A percentile compares a stretch with the other conserved stretches of the same genome.
phyloP scores from a whole-genome alignment of 2,797 vertebrate species.

The Eulemur mongoz region DNA sequence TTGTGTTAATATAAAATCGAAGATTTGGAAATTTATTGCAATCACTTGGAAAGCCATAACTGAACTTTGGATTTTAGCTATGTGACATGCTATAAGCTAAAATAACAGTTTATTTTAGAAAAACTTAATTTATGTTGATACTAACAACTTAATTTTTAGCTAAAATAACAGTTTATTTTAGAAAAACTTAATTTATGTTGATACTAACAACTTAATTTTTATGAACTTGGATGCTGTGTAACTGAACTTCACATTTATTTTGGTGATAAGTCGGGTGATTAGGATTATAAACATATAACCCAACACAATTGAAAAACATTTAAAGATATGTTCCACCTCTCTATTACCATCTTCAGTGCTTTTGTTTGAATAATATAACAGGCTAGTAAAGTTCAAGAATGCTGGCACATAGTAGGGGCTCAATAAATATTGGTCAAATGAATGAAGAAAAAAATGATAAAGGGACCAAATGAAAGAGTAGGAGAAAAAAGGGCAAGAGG shows the following conservation, averaged over 20 bases:
- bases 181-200: background rate
- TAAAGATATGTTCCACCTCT: background rate
- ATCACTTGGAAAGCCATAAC: background rate
- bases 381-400: background rate
- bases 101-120: background rate
- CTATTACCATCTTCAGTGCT: background rate
- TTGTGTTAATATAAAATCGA: constrained; percentile 19
- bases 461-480: background rate
- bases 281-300: background rate
- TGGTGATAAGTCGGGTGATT: background rate
- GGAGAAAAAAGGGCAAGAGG: background rate
- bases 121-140: background rate
- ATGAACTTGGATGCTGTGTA: background rate
- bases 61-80: constrained; percentile 12
- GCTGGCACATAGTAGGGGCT: background rate
- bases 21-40: background rate
- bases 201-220: background rate
- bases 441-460: background rate
- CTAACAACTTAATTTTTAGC: background rate
- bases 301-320: background rate
- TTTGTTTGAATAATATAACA: background rate
- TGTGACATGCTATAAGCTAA: background rate
- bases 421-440: background rate
- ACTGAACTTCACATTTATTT: constrained; percentile 14
- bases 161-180: background rate